Conservation (phyloP, 2,113 vertebrate genomes). For the Candoia aspera region DNA sequence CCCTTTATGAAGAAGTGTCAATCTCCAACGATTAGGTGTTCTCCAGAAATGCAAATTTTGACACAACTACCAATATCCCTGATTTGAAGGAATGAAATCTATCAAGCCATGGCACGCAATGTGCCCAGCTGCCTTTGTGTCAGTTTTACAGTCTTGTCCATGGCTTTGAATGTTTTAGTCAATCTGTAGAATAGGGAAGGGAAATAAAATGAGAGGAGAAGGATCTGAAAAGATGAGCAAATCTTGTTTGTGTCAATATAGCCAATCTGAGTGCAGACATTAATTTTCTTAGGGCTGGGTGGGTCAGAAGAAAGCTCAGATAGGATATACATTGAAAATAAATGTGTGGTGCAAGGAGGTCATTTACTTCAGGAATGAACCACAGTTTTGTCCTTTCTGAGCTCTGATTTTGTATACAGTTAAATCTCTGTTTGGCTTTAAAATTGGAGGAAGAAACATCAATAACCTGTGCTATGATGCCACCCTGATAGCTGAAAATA, state of each 20-base stretch:
- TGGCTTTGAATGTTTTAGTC: constrained; percentile 36
- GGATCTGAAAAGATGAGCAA: constrained; percentile 7
- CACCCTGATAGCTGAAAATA: not conserved
- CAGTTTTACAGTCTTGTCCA: constrained; percentile 6
- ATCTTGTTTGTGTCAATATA: not conserved
- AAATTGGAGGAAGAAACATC: not conserved
- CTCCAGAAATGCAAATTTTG: not conserved
- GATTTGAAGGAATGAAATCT: constrained; percentile 30
- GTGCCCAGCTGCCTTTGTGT: constrained; percentile 28
- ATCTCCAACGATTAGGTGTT: not conserved
- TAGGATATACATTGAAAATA: constrained; percentile 13
- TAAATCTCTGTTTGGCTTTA: not conserved
- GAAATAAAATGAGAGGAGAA: constrained; percentile 7
- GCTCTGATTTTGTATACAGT: constrained; percentile 29
- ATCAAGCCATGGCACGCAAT: not conserved
- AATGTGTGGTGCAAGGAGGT: constrained; percentile 23
- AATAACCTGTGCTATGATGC: not conserved
- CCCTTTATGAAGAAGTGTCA: not conserved
- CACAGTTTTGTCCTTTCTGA: constrained; percentile 2
- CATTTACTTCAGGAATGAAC: not conserved
- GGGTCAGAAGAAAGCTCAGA: constrained; percentile 19
- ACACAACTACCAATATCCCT: not conserved
- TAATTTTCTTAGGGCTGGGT: constrained; percentile 20
- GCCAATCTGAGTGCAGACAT: not conserved
- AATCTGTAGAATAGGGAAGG: constrained; percentile 8